A percentile compares a stretch with the other conserved stretches of the same genome.
Conservation (phyloP, 1,140 invertebrate genomes). For the Drosophila athabasca region DNA sequence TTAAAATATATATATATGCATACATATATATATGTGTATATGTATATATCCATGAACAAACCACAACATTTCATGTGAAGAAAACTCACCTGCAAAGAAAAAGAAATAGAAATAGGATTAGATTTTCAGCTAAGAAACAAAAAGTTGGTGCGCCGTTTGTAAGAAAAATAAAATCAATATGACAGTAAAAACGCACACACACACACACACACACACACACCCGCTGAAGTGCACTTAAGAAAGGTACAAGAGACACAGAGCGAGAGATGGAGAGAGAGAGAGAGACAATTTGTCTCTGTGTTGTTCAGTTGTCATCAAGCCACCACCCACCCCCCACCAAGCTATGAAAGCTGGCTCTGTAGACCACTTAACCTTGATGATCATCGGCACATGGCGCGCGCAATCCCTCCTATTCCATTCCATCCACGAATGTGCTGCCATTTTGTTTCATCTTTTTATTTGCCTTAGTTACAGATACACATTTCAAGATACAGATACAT, state of each 20-base stretch:
- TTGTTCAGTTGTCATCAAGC: constrained; percentile 49
- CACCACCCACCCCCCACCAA: constrained; percentile 17
- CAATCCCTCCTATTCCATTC: constrained; percentile 2
- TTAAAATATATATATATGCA: background rate
- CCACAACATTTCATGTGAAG: background rate
- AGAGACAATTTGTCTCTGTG: constrained; percentile 8
- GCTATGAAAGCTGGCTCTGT: constrained; percentile 32
- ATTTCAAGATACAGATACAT: no score
- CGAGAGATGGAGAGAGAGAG: background rate
- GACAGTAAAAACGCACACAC: constrained; percentile 17
- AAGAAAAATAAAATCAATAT: constrained; percentile 36
- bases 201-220: background rate
- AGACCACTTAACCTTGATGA: constrained; percentile 71
- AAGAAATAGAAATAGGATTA: constrained; percentile 20
- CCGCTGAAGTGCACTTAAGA: constrained; percentile 50
- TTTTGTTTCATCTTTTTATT: no score
- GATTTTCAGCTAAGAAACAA: constrained; percentile 37
- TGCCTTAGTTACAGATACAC: constrained; percentile 34
- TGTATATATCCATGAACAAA: background rate
- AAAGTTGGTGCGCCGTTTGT: background rate
- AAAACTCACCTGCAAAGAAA: constrained; percentile 73
- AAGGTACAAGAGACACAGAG: constrained; percentile 20
- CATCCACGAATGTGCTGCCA: constrained; percentile 2
- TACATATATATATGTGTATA: no score
- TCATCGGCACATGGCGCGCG: constrained; percentile 50